Conservation (phyloP, 2,888 invertebrate genomes). For the Agrilus biguttatus region DNA sequence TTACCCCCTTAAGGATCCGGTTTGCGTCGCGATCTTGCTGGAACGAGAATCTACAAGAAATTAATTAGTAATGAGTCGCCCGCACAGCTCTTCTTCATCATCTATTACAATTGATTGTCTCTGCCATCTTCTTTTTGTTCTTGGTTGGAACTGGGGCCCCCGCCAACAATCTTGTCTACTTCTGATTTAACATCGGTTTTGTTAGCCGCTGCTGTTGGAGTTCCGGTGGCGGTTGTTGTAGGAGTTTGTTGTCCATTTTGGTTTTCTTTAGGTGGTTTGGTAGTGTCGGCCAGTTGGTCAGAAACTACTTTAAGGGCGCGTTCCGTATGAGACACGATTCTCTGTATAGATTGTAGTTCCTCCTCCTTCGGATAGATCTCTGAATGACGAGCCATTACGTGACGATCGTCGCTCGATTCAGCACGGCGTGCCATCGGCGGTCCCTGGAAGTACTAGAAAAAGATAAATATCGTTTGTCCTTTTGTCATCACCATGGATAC, state of each 20-base stretch:
- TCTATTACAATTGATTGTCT: conserved; percentile 58
- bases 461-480: background rate
- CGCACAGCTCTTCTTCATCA: no score
- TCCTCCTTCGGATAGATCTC: conserved; percentile 88
- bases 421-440: conserved; percentile 57
- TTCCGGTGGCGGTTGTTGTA: conserved; percentile 6
- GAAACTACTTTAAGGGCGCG: conserved; percentile 88
- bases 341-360: conserved; percentile 79
- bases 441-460: conserved; percentile 35
- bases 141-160: conserved; percentile 20
- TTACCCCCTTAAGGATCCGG: conserved; percentile 85
- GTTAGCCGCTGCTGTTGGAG: conserved; percentile 4
- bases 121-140: conserved; percentile 54
- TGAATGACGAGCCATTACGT: conserved; percentile 84
- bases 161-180: conserved; percentile 28
- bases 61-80: conserved; percentile 11
- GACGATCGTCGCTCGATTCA: conserved; percentile 91
- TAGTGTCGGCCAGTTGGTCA: conserved; percentile 64
- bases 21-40: conserved; percentile 45
- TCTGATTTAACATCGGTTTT: conserved; percentile 1
- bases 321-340: conserved; percentile 85
- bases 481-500: no score
- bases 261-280: conserved; percentile 23
- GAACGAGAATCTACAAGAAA: conserved; percentile 41
- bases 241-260: conserved; percentile 18